Conservation (phyloP, 92 coral and sea anemone genomes). For the Epizoanthus scotinus region DNA sequence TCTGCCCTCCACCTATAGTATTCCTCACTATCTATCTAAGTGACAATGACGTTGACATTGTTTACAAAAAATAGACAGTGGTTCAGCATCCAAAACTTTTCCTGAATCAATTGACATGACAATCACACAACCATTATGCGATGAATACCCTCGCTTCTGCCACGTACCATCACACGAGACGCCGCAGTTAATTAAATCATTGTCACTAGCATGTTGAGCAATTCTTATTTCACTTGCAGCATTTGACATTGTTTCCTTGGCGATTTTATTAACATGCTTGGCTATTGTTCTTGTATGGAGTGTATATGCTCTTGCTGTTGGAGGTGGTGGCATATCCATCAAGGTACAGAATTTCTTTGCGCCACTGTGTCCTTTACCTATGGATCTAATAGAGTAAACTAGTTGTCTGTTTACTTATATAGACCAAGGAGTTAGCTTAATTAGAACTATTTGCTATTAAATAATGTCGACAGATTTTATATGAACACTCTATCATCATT, state of each 20-base stretch:
- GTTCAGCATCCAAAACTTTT: conserved; percentile 38
- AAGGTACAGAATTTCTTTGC: conserved; percentile 61
- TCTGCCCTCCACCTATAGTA: conserved; percentile 42
- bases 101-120: conserved; percentile 46
- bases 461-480: too few relatives aligned
- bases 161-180: conserved; percentile 65
- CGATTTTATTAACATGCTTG: conserved; percentile 43
- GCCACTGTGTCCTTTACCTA: conserved; percentile 63
- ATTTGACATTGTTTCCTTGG: conserved; percentile 45
- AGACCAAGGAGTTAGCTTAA: too few relatives aligned
- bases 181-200: conserved; percentile 40
- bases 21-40: conserved; percentile 38
- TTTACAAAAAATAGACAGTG: conserved; percentile 34
- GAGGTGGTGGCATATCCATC: conserved; percentile 67
- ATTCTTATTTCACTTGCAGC: conserved; percentile 48
- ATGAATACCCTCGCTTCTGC: conserved; percentile 64
- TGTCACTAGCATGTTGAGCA: conserved; percentile 19
- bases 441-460: too few relatives aligned
- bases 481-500: too few relatives aligned
- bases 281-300: conserved; percentile 35
- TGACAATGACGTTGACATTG: conserved; percentile 41
- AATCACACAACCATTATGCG: conserved; percentile 51
- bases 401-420: conserved; percentile 56
- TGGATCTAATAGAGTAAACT: conserved; percentile 53
- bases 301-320: conserved; percentile 53